Evolutionary conservation across 2,888 invertebrate genomes (phyloP).

Genomic region (Harmothoe impar): DNA sequence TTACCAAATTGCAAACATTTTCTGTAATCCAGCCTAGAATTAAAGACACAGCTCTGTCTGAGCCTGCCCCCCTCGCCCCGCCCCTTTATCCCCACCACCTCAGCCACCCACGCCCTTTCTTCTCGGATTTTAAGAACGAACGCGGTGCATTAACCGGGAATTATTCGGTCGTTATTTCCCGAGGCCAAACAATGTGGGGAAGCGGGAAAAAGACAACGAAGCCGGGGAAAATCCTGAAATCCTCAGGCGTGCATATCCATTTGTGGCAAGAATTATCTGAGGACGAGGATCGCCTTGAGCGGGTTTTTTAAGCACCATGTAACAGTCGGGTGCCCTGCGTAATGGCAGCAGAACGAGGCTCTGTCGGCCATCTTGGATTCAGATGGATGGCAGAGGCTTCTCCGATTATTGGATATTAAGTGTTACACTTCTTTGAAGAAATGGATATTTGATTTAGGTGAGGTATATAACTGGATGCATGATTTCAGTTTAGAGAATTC

Average conservation of each 20-base stretch:
- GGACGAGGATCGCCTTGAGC: too few species aligned
- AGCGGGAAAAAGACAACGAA: background rate
- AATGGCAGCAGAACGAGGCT: too few species aligned
- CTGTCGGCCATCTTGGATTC: too few species aligned
- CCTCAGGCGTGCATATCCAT: constrained; percentile 16
- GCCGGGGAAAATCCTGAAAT: background rate
- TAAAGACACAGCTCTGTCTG: background rate
- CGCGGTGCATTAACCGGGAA: background rate
- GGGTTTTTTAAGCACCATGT: too few species aligned
- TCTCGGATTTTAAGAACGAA: background rate
- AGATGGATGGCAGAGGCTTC: too few species aligned
- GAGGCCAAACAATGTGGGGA: background rate
- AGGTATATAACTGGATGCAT: too few species aligned
- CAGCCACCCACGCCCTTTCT: constrained; percentile 8
- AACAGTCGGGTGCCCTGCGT: too few species aligned
- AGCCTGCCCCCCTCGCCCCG: background rate
- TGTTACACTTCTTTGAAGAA: too few species aligned
- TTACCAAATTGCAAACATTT: constrained; percentile 30
- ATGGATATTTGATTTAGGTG: too few species aligned
- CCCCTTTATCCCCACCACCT: background rate
- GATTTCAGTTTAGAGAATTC: too few species aligned
- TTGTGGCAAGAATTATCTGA: background rate
- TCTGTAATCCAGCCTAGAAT: constrained; percentile 28
- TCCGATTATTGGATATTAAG: too few species aligned
- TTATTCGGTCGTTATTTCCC: constrained; percentile 6